Conservation (phyloP, 2,797 vertebrate genomes). For the Tarsius wallacei region DNA sequence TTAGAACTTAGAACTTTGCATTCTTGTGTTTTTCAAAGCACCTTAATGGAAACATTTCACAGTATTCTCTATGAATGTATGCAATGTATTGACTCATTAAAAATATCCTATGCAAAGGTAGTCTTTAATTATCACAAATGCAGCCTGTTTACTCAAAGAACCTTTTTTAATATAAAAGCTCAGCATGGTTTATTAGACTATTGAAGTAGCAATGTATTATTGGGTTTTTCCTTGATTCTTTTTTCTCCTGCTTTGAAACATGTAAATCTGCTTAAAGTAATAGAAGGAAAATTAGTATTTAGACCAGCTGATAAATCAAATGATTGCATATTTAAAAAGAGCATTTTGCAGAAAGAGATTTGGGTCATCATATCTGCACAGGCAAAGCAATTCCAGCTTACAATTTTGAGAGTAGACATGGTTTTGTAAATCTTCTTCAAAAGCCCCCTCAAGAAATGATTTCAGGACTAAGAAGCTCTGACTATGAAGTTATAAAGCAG, state of each 20-base stretch:
- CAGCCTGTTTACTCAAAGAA: slow-evolving; percentile 69
- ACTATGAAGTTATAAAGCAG: slow-evolving; percentile 44
- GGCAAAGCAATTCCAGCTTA: background rate
- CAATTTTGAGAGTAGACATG: slow-evolving; percentile 24
- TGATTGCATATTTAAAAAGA: slow-evolving; percentile 55
- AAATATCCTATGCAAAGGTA: slow-evolving; percentile 75
- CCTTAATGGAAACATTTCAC: slow-evolving; percentile 63
- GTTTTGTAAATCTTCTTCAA: slow-evolving; percentile 62
- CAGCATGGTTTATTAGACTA: slow-evolving; percentile 67
- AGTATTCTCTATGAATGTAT: slow-evolving; percentile 52
- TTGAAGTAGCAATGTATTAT: background rate
- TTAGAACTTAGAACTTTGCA: slow-evolving; percentile 34
- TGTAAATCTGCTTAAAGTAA: slow-evolving; percentile 52
- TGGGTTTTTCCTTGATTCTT: slow-evolving; percentile 67
- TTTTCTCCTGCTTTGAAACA: slow-evolving; percentile 66
- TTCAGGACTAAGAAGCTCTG: slow-evolving; percentile 6
- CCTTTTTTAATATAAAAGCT: slow-evolving; percentile 58
- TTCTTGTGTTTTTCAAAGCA: slow-evolving; percentile 35
- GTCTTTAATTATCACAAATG: slow-evolving; percentile 78
- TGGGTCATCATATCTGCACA: background rate
- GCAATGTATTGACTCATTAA: slow-evolving; percentile 49
- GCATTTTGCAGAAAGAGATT: slow-evolving; percentile 57
- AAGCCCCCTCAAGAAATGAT: slow-evolving; percentile 37
- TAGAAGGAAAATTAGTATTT: slow-evolving; percentile 64
- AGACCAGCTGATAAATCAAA: slow-evolving; percentile 57